These are phyloP conservation scores for Conchocele bisecta DNA, from an alignment of 2,888 invertebrate species.

Conservation along the genomic window DNA sequence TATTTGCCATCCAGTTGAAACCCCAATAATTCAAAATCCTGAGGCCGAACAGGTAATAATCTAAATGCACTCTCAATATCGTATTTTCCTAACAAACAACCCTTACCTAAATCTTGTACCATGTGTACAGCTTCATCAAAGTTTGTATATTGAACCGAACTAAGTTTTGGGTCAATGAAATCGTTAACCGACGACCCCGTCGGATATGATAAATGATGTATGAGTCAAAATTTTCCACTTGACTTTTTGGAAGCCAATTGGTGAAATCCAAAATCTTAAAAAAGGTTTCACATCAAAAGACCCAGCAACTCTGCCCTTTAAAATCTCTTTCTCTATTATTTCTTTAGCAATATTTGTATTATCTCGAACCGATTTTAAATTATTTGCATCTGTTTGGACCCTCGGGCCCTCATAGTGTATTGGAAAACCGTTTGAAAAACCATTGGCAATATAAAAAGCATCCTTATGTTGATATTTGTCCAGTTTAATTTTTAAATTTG, in stretches of 20 bases:
- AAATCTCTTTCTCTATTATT: constrained; percentile 11
- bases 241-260: constrained; percentile 23
- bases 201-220: constrained; percentile 13
- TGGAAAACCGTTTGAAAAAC: neutral
- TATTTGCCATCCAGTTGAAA: too few species aligned
- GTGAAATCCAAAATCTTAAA: constrained; percentile 16
- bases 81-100: constrained; percentile 2
- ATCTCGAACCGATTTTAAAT: constrained; percentile 4
- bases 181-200: constrained; percentile 7
- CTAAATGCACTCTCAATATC: constrained; percentile 32
- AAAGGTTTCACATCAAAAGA: constrained; percentile 10
- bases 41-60: too few species aligned
- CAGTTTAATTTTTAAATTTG: too few species aligned
- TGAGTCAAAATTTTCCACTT: constrained; percentile 12
- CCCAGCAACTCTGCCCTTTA: constrained; percentile 17
- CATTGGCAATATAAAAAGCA: neutral
- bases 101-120: constrained; percentile 5
- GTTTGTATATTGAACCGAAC: constrained; percentile 14
- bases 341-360: neutral
- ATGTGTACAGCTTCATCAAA: constrained; percentile 12
- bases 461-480: too few species aligned
- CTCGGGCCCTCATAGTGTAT: neutral
- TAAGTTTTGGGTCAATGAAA: constrained; percentile 16
- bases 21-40: too few species aligned
- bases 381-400: neutral